These are phyloP conservation scores for Turritopsis rubra DNA, from an alignment of 30 jellyfish, hydroid and myxozoan genomes.

Conservation along the genomic window DNA sequence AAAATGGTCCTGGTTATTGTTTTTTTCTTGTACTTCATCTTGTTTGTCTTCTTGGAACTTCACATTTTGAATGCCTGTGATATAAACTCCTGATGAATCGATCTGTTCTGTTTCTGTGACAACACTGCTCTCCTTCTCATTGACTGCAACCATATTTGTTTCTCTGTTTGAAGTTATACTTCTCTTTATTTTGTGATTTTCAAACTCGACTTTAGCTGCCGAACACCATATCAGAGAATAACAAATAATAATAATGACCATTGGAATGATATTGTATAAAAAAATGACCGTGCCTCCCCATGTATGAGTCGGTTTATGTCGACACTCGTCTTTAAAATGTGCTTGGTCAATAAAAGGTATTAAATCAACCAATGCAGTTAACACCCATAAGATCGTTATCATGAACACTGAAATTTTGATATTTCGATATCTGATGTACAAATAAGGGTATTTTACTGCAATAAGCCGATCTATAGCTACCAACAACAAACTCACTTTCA, in stretches of 20 bases:
- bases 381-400: conserved; percentile 1
- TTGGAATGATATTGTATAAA: conserved; percentile 14
- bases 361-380: conserved; percentile 12
- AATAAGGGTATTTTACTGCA: conserved; percentile 15
- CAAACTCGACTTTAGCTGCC: conserved; percentile 19
- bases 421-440: neutral
- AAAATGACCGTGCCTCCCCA: conserved; percentile 27
- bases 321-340: conserved; percentile 8
- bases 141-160: neutral
- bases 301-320: conserved; percentile 3
- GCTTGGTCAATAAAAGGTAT: conserved; percentile 1
- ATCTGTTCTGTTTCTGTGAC: neutral
- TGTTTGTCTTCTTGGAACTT: neutral
- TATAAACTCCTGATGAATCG: neutral
- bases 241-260: neutral
- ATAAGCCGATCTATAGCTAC: conserved; percentile 22
- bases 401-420: neutral
- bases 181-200: conserved; percentile 2
- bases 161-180: neutral
- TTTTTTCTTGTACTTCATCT: neutral
- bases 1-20: neutral
- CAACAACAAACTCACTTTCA: conserved; percentile 21
- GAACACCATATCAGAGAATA: conserved; percentile 15
- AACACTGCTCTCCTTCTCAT: neutral
- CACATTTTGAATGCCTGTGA: neutral